Base-by-base conservation (phyloP, 2,888 invertebrate genomes). In the Mythimna impura region DNA sequence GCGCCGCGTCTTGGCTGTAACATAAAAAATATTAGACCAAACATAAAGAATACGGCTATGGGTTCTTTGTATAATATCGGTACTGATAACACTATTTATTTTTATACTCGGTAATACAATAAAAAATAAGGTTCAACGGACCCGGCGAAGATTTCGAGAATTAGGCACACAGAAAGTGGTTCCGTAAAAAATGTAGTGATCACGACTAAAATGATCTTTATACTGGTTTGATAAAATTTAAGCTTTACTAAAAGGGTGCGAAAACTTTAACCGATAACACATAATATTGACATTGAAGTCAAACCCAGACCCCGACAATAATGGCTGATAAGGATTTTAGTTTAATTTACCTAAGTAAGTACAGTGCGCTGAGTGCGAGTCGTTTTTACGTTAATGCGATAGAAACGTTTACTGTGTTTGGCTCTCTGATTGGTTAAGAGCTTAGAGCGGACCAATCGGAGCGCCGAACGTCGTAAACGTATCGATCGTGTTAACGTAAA, bases 11-110 rank as follows among this genome's bases (percentile, higher is more conserved):
- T 82, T 73, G 66, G 73, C 52, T 71, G 63, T 76, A 74, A 77
- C 81, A 83, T 86, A 85, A 87, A 87, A 88, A 88, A 82, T 73
- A 86, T 82, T 82, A 76, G 34, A 79, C 73, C 73, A 72, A 66
- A 81, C 74, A 73, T 86, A 80, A 83, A 81, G 78, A 77, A 78
- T 72, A 83, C 52, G 67, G 69, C 71, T 71, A 79, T 63, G 67
- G 73, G 60, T 36, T 70, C 76, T 77, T 85, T 85, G 71, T 83
- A 74, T 78, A 80, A 86, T 81, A 77, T 79, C 79, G 52, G 63
- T 66, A 73, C 66, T 69, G 86, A 83, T 81, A 87, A 76, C 54
- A 71, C 72, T 73, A 81, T 81, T 87, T 78, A 83, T 83, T 82
- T 65, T 81, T 80, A 76, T 76, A 76, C 72, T 69, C 12, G 50